Evolutionary conservation across 37 sponge, comb jelly and placozoan species (phyloP).

Genomic region (Corticium candelabrum): DNA sequence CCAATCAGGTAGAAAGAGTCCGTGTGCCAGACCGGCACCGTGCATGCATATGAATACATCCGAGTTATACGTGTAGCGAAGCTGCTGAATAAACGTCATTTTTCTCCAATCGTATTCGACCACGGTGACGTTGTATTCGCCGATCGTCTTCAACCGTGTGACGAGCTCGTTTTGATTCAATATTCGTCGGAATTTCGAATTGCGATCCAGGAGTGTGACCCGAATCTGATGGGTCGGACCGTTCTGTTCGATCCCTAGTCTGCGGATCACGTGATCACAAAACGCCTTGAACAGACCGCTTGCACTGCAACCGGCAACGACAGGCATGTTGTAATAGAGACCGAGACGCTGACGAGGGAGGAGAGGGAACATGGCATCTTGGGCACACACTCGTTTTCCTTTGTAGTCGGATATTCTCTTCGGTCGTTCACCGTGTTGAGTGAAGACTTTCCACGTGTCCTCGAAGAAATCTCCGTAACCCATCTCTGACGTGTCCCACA

Average conservation of each 20-base stretch:
- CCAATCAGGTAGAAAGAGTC: constrained; percentile 90
- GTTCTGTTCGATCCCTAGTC: constrained; percentile 38
- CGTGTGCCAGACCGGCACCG: constrained; percentile 82
- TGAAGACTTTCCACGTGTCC: constrained; percentile 73
- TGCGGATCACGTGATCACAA: constrained; percentile 41
- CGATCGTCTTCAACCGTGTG: constrained; percentile 19
- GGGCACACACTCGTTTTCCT: constrained; percentile 69
- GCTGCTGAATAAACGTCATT: background rate
- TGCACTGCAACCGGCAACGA: constrained; percentile 52
- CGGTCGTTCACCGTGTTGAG: constrained; percentile 29
- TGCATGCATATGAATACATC: constrained; percentile 91
- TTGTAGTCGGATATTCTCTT: constrained; percentile 59
- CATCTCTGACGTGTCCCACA: constrained; percentile 65
- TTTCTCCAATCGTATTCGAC: constrained; percentile 17
- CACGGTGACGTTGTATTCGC: constrained; percentile 1
- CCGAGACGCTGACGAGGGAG: constrained; percentile 72
- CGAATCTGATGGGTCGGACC: constrained; percentile 10
- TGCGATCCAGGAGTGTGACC: constrained; percentile 62
- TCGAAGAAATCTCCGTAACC: constrained; percentile 47
- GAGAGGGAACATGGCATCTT: constrained; percentile 73
- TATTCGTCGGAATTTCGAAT: constrained; percentile 57
- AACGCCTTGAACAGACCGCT: constrained; percentile 82
- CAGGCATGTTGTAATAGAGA: constrained; percentile 77
- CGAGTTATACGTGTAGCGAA: constrained; percentile 61
- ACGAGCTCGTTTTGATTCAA: constrained; percentile 65